Evolutionary conservation across 2,113 vertebrate genomes (phyloP).

Genomic region (Azemiops feae): DNA sequence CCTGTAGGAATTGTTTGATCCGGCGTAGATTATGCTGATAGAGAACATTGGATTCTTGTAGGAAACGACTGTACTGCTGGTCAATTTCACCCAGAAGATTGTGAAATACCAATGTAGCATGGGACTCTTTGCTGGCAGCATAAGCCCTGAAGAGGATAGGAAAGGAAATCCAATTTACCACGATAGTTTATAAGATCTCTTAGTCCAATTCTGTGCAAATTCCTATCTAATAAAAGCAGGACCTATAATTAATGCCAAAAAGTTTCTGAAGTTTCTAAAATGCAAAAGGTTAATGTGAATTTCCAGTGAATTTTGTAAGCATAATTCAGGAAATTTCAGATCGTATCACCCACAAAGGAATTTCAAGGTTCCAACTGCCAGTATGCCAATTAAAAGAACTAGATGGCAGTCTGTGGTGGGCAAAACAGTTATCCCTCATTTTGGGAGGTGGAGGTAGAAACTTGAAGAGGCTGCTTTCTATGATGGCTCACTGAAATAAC

Average conservation of each 20-base stretch:
- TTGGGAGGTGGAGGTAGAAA: background rate
- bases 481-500: background rate
- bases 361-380: too few species aligned
- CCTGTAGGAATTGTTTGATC: slow-evolving; percentile 97
- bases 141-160: slow-evolving; percentile 79
- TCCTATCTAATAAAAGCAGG: background rate
- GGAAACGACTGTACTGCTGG: slow-evolving; percentile 98
- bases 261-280: background rate
- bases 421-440: background rate
- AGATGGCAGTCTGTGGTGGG: background rate
- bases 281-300: background rate
- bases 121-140: slow-evolving; percentile 95
- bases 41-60: slow-evolving; percentile 96
- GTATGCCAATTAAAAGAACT: background rate
- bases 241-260: background rate
- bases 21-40: slow-evolving; percentile 97
- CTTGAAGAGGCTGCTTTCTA: background rate
- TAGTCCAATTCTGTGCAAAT: background rate
- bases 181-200: background rate
- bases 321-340: background rate
- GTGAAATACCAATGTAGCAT: slow-evolving; percentile 96
- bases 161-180: background rate
- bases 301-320: background rate
- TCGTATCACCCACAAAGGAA: background rate
- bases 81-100: slow-evolving; percentile 98